Evolutionary conservation across 23 tunicate genomes (phyloP), one percentile per base, ranked within the genome.

Genomic region (Styela plicata): DNA sequence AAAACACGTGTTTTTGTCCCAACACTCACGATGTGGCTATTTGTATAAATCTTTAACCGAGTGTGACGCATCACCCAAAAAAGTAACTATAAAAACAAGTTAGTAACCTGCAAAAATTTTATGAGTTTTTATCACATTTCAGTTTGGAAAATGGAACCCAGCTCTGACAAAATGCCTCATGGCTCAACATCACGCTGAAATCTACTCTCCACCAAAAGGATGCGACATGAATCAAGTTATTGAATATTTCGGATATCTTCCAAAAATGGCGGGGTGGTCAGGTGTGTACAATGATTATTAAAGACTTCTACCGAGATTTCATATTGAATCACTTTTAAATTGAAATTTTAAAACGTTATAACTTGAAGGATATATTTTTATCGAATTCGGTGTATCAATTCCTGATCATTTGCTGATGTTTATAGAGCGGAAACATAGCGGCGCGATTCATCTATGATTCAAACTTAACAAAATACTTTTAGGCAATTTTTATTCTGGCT

Each of bases 161-260:
- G 77, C 77, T 32, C 17, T 71, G 7, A 71, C 77, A 34, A n/a
- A 71, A 71, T 71, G 77, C 77, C 26, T 71, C 13, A 21, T 71
- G 77, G 29, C 77, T 27, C 77, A 71, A 71, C 34, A 26, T 17
- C 20, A 31, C 24, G 36, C 17, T 30, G 35, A 71, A 22, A 30
- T 71, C 3, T 71, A 71, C 17, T 33, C 32, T 71, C 34, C 77
- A 3, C 77, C 77, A 17, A 27, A 30, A 27, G 77, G 77, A 5
- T 71, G 77, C 36, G 77, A 71, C 34, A 71, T 71, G 77, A 71
- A 71, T 71, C 36, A 71, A 21, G 77, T 71, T 3, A 71, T 71
- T 30, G 77, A 71, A 32, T 34, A 71, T 17, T 71, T 71, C 17
- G 77, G 77, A 27, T 71, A 71, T 34, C 35, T 71, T 19, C 77